These are phyloP conservation scores for Hydropsyche betteni DNA, from an alignment of 2,888 invertebrate genomes.

Conservation along the genomic window DNA sequence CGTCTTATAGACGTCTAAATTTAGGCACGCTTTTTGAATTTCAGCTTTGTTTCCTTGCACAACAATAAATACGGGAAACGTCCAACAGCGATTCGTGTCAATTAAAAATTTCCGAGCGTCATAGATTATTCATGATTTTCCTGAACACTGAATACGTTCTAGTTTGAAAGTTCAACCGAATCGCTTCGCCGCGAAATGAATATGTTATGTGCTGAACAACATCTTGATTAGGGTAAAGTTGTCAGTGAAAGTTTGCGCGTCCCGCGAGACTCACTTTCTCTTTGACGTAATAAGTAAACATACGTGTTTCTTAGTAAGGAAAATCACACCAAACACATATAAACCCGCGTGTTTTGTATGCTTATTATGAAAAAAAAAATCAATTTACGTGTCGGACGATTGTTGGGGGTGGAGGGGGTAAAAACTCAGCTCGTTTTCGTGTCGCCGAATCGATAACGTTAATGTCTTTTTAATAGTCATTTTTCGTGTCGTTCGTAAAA, in stretches of 20 bases:
- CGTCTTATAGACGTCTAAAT: conserved; percentile 24
- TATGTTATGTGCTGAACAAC: conserved; percentile 30
- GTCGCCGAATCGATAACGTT: conserved; percentile 18
- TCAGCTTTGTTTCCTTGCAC: not conserved
- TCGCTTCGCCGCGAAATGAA: conserved; percentile 11
- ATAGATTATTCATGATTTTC: no score
- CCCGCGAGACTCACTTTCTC: conserved; percentile 21
- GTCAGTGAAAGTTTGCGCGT: conserved; percentile 28
- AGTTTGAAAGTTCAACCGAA: not conserved
- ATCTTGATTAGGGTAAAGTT: conserved; percentile 28
- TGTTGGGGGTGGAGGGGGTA: not conserved
- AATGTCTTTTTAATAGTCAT: conserved; percentile 31
- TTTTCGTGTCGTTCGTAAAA: conserved; percentile 19
- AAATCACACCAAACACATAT: not conserved
- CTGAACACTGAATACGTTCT: not conserved
- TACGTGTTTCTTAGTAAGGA: conserved; percentile 10
- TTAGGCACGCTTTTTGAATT: conserved; percentile 12
- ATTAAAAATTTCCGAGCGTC: not conserved
- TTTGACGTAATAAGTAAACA: conserved; percentile 9
- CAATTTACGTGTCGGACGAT: not conserved
- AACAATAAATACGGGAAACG: not conserved
- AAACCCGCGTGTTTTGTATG: no score
- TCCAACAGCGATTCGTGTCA: not conserved
- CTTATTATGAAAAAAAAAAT: conserved; percentile 16
- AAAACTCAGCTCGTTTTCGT: conserved; percentile 7